Conservation (phyloP, 1,140 invertebrate species). For the Arion vulgaris region DNA sequence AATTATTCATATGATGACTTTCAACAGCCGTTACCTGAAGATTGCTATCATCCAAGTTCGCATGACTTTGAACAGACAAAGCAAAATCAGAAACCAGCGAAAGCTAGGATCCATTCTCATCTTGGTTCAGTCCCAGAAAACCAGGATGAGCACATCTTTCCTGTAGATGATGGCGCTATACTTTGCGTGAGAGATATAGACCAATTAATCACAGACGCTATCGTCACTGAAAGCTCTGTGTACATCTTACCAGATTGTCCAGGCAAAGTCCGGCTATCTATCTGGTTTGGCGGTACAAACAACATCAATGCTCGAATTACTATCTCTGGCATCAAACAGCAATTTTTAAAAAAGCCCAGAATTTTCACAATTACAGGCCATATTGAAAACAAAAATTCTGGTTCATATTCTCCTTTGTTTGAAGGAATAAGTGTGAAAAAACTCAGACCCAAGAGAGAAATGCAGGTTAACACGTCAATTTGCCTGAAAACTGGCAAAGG, state of each 20-base stretch:
- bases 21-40: background rate
- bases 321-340: background rate
- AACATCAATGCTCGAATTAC: background rate
- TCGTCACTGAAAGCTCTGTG: background rate
- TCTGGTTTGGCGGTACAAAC: background rate
- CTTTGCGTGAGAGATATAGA: background rate
- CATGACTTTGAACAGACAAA: too few species aligned
- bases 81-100: background rate
- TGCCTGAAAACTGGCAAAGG: background rate
- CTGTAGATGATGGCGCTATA: background rate
- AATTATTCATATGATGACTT: background rate
- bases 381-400: conserved; percentile 1
- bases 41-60: background rate
- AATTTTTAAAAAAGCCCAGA: background rate
- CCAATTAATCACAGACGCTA: background rate
- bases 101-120: background rate
- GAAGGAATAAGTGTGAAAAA: background rate
- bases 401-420: background rate
- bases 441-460: background rate
- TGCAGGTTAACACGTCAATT: background rate
- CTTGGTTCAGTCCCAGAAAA: background rate
- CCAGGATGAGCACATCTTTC: background rate
- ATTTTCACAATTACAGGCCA: background rate
- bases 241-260: background rate
- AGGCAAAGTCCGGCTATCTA: background rate